Percentiles rank a stretch among this genome's conserved stretches.
These are phyloP conservation scores for Cosmopolites sordidus DNA, from an alignment of 2,888 invertebrate genomes.

Conservation along the genomic window DNA sequence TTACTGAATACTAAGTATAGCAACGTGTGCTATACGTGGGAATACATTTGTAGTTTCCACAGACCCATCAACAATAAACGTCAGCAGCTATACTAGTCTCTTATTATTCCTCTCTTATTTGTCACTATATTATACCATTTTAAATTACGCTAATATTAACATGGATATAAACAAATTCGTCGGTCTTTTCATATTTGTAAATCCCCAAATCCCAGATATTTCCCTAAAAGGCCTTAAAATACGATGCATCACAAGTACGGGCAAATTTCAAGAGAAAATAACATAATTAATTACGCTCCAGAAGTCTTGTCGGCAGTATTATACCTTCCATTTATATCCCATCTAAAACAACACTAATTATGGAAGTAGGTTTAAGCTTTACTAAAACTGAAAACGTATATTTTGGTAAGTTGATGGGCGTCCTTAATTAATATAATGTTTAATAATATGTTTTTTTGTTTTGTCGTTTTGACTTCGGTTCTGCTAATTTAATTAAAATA, in stretches of 20 bases:
- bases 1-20: too few relatives aligned
- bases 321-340: constrained; percentile 14
- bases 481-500: too few relatives aligned
- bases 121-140: too few relatives aligned
- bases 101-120: too few relatives aligned
- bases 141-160: too few relatives aligned
- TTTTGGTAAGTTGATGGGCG: constrained; percentile 6
- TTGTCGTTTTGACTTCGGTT: too few relatives aligned
- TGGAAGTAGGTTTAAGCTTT: constrained; percentile 2
- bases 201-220: background rate
- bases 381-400: constrained; percentile 6
- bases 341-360: constrained; percentile 14
- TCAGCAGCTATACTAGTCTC: too few relatives aligned
- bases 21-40: too few relatives aligned
- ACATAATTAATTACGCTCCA: constrained; percentile 11
- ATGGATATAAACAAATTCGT: too few relatives aligned
- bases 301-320: constrained; percentile 8
- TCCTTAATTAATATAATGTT: constrained; percentile 5
- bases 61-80: too few relatives aligned
- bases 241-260: background rate
- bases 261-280: constrained; percentile 8
- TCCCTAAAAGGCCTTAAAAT: background rate
- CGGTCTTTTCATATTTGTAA: too few relatives aligned
- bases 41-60: too few relatives aligned
- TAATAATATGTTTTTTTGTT: background rate